Evolutionary conservation across 2,797 vertebrate species (phyloP).

Genomic region (Notoglanidium macrostoma): DNA sequence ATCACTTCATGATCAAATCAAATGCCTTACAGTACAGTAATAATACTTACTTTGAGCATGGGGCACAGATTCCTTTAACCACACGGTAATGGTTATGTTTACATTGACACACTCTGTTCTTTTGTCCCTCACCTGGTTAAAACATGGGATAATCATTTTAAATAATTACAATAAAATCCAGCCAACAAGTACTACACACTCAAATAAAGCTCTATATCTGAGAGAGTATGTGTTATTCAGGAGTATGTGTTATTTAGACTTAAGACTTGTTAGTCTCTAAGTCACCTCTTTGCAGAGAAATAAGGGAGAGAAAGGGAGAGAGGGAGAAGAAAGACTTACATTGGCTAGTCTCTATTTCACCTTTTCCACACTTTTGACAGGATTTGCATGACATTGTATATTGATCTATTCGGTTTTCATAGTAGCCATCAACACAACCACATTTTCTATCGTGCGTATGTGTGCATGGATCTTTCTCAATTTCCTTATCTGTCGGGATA

Average conservation of each 20-base stretch:
- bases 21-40: not conserved
- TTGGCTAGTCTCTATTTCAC: slow-evolving; percentile 29
- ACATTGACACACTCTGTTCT: slow-evolving; percentile 66
- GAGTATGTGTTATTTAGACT: too few species aligned
- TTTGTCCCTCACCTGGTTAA: slow-evolving; percentile 62
- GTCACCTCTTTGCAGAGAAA: not conserved
- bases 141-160: slow-evolving; percentile 17
- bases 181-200: not conserved
- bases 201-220: not conserved
- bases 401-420: accelerated
- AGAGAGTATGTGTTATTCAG: not conserved
- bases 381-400: slow-evolving; percentile 23
- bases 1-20: not conserved
- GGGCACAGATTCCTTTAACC: slow-evolving; percentile 51
- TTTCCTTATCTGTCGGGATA: slow-evolving; percentile 20
- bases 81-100: slow-evolving; percentile 53
- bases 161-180: not conserved
- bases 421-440: slow-evolving; percentile 60
- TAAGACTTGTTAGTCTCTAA: not conserved
- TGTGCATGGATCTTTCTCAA: not conserved
- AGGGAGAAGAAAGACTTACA: slow-evolving; percentile 66
- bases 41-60: slow-evolving; percentile 68
- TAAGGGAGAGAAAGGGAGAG: not conserved
- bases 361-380: slow-evolving; percentile 55
- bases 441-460: slow-evolving; percentile 44